Evolutionary conservation across 2,888 invertebrate species (phyloP), one percentile per base, ranked within the genome.

Genomic region (Lepidonotus clava): DNA sequence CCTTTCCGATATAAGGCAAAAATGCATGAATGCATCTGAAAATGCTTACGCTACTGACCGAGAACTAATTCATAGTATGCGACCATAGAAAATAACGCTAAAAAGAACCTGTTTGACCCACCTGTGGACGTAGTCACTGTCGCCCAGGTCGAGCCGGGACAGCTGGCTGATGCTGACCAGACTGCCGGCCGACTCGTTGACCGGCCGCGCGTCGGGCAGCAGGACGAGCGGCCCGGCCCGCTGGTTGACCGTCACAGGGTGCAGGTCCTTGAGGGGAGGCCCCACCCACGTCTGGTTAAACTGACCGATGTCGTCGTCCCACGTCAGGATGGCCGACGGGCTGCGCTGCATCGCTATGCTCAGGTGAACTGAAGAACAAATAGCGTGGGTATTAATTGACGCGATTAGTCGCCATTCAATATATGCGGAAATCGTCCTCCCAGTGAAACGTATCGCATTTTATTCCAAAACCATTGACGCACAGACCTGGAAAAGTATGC

Each of bases 71-170:
- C n/a, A n/a, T n/a, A n/a, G n/a, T n/a, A n/a, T n/a, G n/a, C n/a
- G n/a, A n/a, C n/a, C n/a, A n/a, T n/a, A n/a, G n/a, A n/a, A n/a
- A n/a, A n/a, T n/a, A n/a, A n/a, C n/a, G n/a, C n/a, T n/a, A n/a
- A n/a, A n/a, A n/a, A n/a, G n/a, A n/a, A n/a, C n/a, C n/a, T n/a
- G n/a, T n/a, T n/a, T 46, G 46, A 24, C 46, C 76, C 88, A 92
- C 92, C 93, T 92, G 86, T 92, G 92, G 21, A 92, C 92, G 90
- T 90, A 93, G 88, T 93, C 93, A 89, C 92, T 92, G 34, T 87
- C 66, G 8, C 21, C 28, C 61, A 83, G 28, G 71, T 90, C 88
- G 34, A 89, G 87, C 85, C 90, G 90, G 6, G 92, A 87, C 51
- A 92, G 85, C 89, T 92, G 92, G 87, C 90, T 90, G 34, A 88